Conservation (phyloP, 2,113 vertebrate genomes). For the Bufo bufo region DNA sequence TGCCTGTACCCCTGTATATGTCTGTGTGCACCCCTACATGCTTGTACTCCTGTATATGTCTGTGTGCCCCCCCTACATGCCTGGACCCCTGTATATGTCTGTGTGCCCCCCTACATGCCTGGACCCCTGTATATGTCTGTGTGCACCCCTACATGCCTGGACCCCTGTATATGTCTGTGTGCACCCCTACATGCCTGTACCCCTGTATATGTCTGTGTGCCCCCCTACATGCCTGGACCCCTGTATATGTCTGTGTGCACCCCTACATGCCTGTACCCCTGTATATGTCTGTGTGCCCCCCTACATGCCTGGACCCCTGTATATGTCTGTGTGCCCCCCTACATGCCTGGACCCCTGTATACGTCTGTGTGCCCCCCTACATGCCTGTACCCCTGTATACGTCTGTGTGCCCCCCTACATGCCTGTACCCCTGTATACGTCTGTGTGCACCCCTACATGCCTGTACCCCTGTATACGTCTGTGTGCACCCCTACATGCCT, state of each 20-base stretch:
- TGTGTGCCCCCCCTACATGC: not conserved
- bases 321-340: no score
- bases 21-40: not conserved
- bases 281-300: not conserved
- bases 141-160: not conserved
- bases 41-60: not conserved
- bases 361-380: not conserved
- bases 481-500: not conserved
- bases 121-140: not conserved
- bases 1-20: not conserved
- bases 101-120: not conserved
- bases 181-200: not conserved
- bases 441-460: not conserved
- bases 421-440: not conserved
- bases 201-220: not conserved
- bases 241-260: not conserved
- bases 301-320: not conserved
- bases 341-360: not conserved
- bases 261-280: not conserved
- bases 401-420: not conserved
- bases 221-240: not conserved
- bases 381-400: not conserved
- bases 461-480: not conserved
- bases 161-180: not conserved
- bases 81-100: not conserved